Conservation (phyloP, 92 coral and sea anemone species). For the Parazoanthus darwini region DNA sequence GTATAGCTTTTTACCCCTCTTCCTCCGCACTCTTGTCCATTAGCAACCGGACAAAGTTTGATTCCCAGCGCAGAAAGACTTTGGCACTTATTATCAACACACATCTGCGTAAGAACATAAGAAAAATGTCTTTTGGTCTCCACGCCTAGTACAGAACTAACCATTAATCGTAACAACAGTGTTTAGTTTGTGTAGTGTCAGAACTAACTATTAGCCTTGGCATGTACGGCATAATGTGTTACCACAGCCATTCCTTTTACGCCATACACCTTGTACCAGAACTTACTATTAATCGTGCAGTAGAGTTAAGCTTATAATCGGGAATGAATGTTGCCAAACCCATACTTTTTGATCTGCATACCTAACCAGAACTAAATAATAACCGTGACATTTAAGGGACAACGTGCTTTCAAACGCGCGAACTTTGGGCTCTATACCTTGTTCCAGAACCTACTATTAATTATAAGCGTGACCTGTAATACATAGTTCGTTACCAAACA, state of each 20-base stretch:
- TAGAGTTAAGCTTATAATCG: too few species aligned
- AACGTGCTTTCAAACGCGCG: neutral
- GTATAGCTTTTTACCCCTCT: conserved; percentile 63
- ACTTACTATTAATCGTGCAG: conserved; percentile 49
- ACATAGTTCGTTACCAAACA: neutral
- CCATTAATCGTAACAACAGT: conserved; percentile 43
- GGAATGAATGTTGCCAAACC: neutral
- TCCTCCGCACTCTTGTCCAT: conserved; percentile 64
- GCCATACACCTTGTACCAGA: conserved; percentile 85
- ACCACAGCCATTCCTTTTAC: conserved; percentile 46
- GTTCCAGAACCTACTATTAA: conserved; percentile 78
- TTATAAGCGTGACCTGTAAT: too few species aligned
- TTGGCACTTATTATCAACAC: conserved; percentile 73
- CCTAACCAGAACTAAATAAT: conserved; percentile 69
- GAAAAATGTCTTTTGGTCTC: conserved; percentile 50
- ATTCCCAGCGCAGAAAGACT: conserved; percentile 60
- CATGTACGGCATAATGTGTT: neutral
- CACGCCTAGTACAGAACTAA: conserved; percentile 78
- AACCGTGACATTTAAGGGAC: neutral
- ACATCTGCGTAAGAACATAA: conserved; percentile 51
- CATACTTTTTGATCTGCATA: conserved; percentile 75
- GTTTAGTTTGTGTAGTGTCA: conserved; percentile 49
- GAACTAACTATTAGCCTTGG: conserved; percentile 42
- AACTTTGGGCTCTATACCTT: conserved; percentile 76
- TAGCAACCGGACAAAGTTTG: conserved; percentile 50